These are phyloP conservation scores for Okamejei kenojei DNA, from an alignment of 2,797 vertebrate species.

Conservation along the genomic window DNA sequence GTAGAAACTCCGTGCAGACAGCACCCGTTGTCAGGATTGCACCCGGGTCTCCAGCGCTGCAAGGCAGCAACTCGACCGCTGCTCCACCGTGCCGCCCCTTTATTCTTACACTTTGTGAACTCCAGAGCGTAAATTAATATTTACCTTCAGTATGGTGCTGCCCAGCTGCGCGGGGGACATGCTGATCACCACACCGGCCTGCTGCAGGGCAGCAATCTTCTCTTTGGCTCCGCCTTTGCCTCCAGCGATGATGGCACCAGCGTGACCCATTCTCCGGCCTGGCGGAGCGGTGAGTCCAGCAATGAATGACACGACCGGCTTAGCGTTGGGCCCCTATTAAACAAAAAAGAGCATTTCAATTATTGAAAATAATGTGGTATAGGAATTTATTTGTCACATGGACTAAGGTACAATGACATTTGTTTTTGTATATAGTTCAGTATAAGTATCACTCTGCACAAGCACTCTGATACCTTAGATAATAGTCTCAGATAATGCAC, in stretches of 20 bases:
- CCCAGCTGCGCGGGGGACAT: conserved; percentile 96
- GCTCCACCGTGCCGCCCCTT: too few relatives aligned
- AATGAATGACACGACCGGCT: conserved; percentile 96
- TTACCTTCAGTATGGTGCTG: conserved; percentile 92
- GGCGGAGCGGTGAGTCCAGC: conserved; percentile 93
- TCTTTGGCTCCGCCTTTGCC: conserved; percentile 97
- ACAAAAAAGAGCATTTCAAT: neutral
- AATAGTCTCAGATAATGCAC: too few relatives aligned
- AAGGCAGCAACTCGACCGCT: too few relatives aligned
- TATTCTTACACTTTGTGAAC: neutral
- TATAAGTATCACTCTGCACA: too few relatives aligned
- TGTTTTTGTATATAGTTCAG: too few relatives aligned
- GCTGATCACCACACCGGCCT: conserved; percentile 83
- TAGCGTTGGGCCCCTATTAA: conserved; percentile 75
- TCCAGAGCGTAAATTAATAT: conserved; percentile 40
- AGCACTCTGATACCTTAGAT: too few relatives aligned
- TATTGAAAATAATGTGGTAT: neutral
- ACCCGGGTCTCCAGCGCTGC: too few relatives aligned
- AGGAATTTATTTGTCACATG: too few relatives aligned
- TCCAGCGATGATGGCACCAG: conserved; percentile 93
- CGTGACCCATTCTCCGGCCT: conserved; percentile 91
- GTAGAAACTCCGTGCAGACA: too few relatives aligned
- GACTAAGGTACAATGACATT: too few relatives aligned
- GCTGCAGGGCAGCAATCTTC: conserved; percentile 95
- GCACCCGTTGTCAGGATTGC: too few relatives aligned